Evolutionary conservation across 1,140 invertebrate species (phyloP), one percentile per base, ranked within the genome.

Genomic region (Episyrphus balteatus): DNA sequence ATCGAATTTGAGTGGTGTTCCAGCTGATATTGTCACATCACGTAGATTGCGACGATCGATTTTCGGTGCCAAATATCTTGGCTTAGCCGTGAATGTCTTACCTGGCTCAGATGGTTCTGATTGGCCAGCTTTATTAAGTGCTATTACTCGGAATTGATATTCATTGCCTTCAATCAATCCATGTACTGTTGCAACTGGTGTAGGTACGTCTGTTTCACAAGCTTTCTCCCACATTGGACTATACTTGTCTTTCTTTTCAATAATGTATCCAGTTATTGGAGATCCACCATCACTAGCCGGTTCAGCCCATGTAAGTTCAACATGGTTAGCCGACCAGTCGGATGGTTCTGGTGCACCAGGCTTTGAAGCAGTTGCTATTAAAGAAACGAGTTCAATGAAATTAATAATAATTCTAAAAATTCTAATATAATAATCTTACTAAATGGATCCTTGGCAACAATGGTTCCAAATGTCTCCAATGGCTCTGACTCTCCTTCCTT

Each of bases 231-330:
- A 89, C 58, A 92, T 82, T 34, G 82, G 84, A 55, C 86, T 90
- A 74, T 94, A 93, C 70, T 97, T 98, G 58, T 96, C 92, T 67
- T 92, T 94, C 75, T 92, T 94, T 69, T 99, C 94, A 55, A 99
- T 82, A 36, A 98, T 87, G 61, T 98, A 99, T 30, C 91, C 86
- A 52, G 83, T 86, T 57, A 98, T 91, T 9, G 91, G 88, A 8
- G 90, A 84, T 17, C 92, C 92, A 49, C 92, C 92, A 69, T 97
- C 89, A 38, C 79, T 83, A 53, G 79, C 68, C 1, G 86, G 86
- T 53, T 86, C 79, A 43, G 80, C 72, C 90, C 91, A 95, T 51
- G 83, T 79, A 9, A 96, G 73, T 58, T 95, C 90, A 33, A 88
- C 86, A 62, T 90, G 88, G 56, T 84, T 90, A 32, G 88, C 86